These are phyloP conservation scores for Ceratosolen fusciceps DNA, from an alignment of 1,140 invertebrate species.

Conservation along the genomic window DNA sequence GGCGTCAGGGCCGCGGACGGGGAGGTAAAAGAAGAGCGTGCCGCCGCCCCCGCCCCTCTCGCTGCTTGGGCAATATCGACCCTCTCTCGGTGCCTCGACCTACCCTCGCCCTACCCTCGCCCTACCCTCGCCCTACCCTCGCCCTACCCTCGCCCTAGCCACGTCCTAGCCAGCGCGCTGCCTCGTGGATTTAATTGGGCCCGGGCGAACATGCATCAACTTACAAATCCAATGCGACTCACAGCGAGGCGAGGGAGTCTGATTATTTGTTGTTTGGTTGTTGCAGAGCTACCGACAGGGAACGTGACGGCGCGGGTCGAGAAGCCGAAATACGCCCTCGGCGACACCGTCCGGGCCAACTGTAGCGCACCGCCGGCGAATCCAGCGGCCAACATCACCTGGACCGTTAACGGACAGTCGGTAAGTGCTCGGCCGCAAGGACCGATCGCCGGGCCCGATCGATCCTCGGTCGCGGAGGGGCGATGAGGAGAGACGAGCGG, in stretches of 20 bases:
- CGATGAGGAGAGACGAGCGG: background rate
- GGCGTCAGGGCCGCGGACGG: background rate
- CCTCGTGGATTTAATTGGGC: background rate
- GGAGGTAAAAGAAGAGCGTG: background rate
- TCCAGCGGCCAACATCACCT: constrained; percentile 84
- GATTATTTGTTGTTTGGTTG: too few species aligned
- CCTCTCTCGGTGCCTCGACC: too few species aligned
- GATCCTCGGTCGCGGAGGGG: too few species aligned
- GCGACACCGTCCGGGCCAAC: constrained; percentile 81
- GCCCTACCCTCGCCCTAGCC: background rate
- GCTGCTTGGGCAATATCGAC: too few species aligned
- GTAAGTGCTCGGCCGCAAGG: constrained; percentile 68
- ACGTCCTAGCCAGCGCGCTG: background rate
- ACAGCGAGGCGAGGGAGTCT: too few species aligned
- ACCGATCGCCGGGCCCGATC: too few species aligned
- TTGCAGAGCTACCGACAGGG: constrained; percentile 78
- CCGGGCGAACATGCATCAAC: too few species aligned
- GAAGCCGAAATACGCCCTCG: constrained; percentile 80
- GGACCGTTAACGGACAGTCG: constrained; percentile 83
- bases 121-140: background rate
- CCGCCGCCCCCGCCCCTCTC: too few species aligned
- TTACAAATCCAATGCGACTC: too few species aligned
- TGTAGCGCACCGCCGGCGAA: constrained; percentile 81
- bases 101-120: too few species aligned
- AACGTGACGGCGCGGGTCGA: constrained; percentile 79